Evolutionary conservation across 2,888 invertebrate genomes (phyloP).

Genomic region (Thymelicus sylvestris): DNA sequence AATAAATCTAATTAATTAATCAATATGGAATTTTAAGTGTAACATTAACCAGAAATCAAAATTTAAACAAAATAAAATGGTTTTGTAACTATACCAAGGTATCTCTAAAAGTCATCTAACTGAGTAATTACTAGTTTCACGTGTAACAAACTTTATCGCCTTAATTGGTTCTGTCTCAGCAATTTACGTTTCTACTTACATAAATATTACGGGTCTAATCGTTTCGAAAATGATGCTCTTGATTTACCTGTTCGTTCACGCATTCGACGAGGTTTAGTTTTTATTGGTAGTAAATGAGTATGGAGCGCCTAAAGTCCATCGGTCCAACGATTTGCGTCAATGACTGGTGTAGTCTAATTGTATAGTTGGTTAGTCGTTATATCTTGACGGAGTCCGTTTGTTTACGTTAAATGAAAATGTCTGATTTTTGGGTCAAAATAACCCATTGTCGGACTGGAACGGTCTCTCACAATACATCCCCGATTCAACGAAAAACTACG

Average conservation of each 20-base stretch:
- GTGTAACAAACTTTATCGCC: slow-evolving; percentile 50
- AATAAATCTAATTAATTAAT: no score
- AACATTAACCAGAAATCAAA: no score
- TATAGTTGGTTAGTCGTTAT: background rate
- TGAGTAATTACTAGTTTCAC: slow-evolving; percentile 45
- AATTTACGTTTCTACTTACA: slow-evolving; percentile 55
- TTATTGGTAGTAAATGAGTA: slow-evolving; percentile 5
- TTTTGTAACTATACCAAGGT: background rate
- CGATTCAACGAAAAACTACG: no score
- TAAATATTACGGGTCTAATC: slow-evolving; percentile 55
- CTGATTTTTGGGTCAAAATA: no score
- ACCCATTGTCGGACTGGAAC: no score
- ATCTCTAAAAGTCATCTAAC: slow-evolving; percentile 34
- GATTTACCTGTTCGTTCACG: slow-evolving; percentile 55
- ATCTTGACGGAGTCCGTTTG: background rate
- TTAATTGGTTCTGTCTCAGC: slow-evolving; percentile 59
- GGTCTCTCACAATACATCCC: no score
- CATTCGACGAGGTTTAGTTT: slow-evolving; percentile 10
- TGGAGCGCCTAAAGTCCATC: background rate
- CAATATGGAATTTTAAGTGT: no score
- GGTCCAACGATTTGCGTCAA: background rate
- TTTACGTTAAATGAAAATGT: no score
- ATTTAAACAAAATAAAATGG: background rate
- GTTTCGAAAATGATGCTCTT: slow-evolving; percentile 56
- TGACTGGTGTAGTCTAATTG: background rate